Evolutionary conservation across 92 coral and sea anemone species (phyloP).

Genomic region (Heliopora coerulea): DNA sequence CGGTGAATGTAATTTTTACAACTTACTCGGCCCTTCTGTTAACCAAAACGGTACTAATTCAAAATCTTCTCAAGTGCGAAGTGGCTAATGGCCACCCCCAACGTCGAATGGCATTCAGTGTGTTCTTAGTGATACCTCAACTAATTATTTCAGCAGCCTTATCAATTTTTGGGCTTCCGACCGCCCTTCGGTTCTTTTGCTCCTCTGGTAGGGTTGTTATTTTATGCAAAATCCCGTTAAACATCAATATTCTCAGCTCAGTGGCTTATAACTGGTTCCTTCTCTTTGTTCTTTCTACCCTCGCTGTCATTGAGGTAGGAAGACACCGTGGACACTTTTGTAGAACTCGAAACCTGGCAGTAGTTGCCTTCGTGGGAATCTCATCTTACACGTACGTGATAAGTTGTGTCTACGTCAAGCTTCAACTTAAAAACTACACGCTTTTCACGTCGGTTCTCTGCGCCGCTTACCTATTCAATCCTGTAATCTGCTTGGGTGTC

Average conservation of each 20-base stretch:
- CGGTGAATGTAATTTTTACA: conserved; percentile 13
- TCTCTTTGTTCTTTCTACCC: conserved; percentile 7
- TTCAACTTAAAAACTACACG: conserved; percentile 2
- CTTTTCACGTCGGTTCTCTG: background rate
- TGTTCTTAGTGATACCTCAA: conserved; percentile 11
- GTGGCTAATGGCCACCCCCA: background rate
- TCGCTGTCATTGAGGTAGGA: background rate
- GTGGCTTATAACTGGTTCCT: conserved; percentile 19
- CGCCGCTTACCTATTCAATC: conserved; percentile 17
- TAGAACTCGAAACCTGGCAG: background rate
- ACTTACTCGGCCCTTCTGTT: conserved; percentile 12
- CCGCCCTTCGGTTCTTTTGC: background rate
- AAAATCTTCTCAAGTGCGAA: background rate
- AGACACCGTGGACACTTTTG: background rate
- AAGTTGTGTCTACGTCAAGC: conserved; percentile 4
- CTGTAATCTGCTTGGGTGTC: background rate
- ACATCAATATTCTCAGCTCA: conserved; percentile 1
- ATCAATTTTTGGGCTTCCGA: background rate
- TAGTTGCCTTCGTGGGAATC: conserved; percentile 4
- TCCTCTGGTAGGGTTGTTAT: background rate
- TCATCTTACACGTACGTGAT: conserved; percentile 12
- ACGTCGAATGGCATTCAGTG: background rate
- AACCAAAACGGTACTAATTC: background rate
- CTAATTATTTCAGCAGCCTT: conserved; percentile 6
- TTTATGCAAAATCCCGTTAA: conserved; percentile 3